Evolutionary conservation across 2,888 invertebrate species (phyloP), one percentile per base, ranked within the genome.

Genomic region (Alsophila aescularia): DNA sequence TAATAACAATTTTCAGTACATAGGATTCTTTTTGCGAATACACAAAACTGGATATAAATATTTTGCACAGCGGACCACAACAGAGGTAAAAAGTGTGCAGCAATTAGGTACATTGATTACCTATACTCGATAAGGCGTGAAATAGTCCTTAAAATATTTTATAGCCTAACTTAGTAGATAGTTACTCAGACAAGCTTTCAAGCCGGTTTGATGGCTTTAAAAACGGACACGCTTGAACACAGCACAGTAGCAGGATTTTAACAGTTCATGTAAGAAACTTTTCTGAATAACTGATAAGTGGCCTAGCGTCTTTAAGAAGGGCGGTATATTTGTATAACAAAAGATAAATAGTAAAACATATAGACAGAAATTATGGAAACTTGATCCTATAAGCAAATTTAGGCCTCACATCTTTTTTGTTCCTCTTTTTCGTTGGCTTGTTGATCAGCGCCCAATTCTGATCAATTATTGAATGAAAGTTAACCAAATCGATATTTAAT

Each of bases 101-200:
- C 55, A 51, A 56, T 56, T 56, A n/a, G n/a, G n/a, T n/a, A 56
- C 32, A 32, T 56, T 56, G 45, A 56, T 56, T 56, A 36, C 45
- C 45, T 29, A 34, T 32, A 45, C 50, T 40, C 24, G 32, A 44
- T 27, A 45, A 41, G 15, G 50, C 51, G 50, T 55, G 45, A 55
- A 55, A 50, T 54, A 50, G 44, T 50, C 44, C 44, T 55, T 43
- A 21, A 43, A 49, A 35, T n/a, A 42, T 45, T 39, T 43, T 41
- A 50, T 44, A 35, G 18, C 53, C 27, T 10, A 15, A 10, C 14
- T 24, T 24, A 16, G 18, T 2, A 27, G 2, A 14, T 24, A 21
- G 16, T 18, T 6, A 16, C 10, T 36, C 44, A 35, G 8, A 18
- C 3, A n/a, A n/a, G n/a, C n/a, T n/a, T 35, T 7, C 1, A 15